Base-by-base conservation (phyloP, 1,140 invertebrate species). In the Drosophila asahinai region DNA sequence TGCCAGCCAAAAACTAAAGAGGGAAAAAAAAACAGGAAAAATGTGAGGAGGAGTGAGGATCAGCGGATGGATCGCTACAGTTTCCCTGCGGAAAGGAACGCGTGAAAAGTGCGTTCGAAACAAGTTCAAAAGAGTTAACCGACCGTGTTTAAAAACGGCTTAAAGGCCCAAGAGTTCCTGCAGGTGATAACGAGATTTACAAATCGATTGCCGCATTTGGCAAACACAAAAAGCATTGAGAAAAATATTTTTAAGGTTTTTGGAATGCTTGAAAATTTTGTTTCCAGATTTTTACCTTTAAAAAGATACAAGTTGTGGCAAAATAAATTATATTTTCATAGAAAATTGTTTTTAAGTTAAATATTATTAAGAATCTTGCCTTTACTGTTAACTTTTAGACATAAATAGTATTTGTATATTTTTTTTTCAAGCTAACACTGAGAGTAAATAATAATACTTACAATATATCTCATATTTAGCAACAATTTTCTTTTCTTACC, bases 161-260 rank as follows among this genome's bases (percentile, higher is more conserved):
- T 84, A 72, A 84, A 78, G 70, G 49, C 49, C 42, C 25, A 17
- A 17, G 63, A 30, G 43, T 51, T 43, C 54, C 48, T 54, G 71
- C 61, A 73, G 79, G 72, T 91, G 86, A 91, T 91, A 91, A 91
- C 80, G 77, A 91, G 82, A 87, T 91, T 91, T 91, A 91, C 86
- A 91, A 91, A 91, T 91, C 86, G 86, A 90, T 90, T 82, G 67
- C 38, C 78, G 79, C 84, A 25, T 77, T 80, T 70, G 71, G 62
- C 76, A 90, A 89, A 90, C 61, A 84, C 17, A 43, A 57, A 66
- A 30, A 11, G 19, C 19, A 55, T 22, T 22, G 33, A 22, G 19
- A 55, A 11, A n/a, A 55, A 55, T 8, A 8, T 19, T 2, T 19
- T 19, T 7, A 2, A 0, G 2, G 33, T 3, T 11, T 12, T 36